phyloP scores from a whole-genome alignment of 2,888 invertebrate species.

The Magallana nippona region DNA sequence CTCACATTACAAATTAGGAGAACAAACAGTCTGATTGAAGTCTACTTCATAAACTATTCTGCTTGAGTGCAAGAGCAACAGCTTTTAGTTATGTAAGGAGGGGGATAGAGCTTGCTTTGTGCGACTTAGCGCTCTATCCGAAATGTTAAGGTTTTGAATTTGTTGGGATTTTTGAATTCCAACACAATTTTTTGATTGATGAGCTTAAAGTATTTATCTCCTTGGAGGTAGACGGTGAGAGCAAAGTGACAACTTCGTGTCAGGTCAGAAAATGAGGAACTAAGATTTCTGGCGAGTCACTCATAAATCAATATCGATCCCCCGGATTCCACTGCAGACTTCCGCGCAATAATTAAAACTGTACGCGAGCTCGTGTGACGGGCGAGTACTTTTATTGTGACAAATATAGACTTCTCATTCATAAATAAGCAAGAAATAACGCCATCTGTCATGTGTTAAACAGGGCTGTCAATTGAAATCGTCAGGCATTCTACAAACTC shows the following conservation, averaged over 20 bases:
- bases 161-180: not conserved
- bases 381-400: conserved; percentile 22
- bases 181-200: not conserved
- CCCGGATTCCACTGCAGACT: not conserved
- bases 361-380: not conserved
- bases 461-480: conserved; percentile 26
- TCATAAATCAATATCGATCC: not conserved
- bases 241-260: conserved; percentile 5
- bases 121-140: not conserved
- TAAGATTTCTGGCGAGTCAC: not conserved
- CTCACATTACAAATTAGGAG: not conserved
- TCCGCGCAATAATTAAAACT: not conserved
- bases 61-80: not conserved
- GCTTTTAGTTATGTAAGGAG: not conserved
- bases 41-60: conserved; percentile 14
- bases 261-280: not conserved
- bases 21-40: conserved; percentile 7
- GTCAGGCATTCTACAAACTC: conserved; percentile 26
- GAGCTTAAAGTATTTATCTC: not conserved
- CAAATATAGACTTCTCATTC: conserved; percentile 31
- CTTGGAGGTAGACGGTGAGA: not conserved
- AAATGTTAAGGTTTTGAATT: not conserved
- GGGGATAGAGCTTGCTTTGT: not conserved
- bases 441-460: conserved; percentile 21
- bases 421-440: not conserved